Evolutionary conservation across 92 coral and sea anemone genomes (phyloP).

Genomic region (Phenganax marumi): DNA sequence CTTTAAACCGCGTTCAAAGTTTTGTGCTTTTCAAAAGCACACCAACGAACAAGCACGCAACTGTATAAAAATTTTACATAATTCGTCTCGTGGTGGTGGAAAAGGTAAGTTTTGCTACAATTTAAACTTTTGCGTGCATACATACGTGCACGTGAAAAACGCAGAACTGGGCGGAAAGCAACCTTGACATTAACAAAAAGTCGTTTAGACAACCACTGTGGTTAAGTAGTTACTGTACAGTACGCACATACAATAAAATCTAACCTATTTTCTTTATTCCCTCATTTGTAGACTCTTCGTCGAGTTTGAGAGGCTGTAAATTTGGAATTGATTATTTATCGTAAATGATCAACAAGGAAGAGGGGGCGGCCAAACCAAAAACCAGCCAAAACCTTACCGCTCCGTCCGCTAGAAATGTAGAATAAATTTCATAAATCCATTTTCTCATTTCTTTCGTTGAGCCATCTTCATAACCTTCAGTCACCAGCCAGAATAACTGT

Average conservation of each 20-base stretch:
- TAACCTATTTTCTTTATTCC: conserved; percentile 34
- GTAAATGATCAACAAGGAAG: background rate
- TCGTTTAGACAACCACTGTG: background rate
- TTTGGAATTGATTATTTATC: too few relatives aligned
- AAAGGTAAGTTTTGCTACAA: too few relatives aligned
- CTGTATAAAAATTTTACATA: too few relatives aligned
- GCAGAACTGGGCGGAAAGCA: too few relatives aligned
- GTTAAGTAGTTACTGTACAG: too few relatives aligned
- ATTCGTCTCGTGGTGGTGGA: too few relatives aligned
- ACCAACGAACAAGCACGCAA: too few relatives aligned
- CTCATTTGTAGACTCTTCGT: conserved; percentile 20
- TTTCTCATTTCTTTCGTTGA: conserved; percentile 89
- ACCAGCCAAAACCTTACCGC: conserved; percentile 73
- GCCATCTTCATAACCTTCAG: conserved; percentile 94
- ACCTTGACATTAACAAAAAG: background rate
- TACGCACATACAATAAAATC: background rate
- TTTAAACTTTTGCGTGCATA: too few relatives aligned
- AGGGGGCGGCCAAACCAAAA: background rate
- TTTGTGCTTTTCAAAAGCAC: too few relatives aligned
- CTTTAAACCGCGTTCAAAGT: too few relatives aligned
- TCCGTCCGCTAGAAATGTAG: conserved; percentile 87
- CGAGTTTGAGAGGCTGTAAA: conserved; percentile 34
- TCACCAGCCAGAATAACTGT: conserved; percentile 98
- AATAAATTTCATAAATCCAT: conserved; percentile 97
- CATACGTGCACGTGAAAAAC: too few relatives aligned